These are phyloP conservation scores for Ganaspis sp. DNA, from an alignment of 1,140 invertebrate genomes.

Conservation along the genomic window DNA sequence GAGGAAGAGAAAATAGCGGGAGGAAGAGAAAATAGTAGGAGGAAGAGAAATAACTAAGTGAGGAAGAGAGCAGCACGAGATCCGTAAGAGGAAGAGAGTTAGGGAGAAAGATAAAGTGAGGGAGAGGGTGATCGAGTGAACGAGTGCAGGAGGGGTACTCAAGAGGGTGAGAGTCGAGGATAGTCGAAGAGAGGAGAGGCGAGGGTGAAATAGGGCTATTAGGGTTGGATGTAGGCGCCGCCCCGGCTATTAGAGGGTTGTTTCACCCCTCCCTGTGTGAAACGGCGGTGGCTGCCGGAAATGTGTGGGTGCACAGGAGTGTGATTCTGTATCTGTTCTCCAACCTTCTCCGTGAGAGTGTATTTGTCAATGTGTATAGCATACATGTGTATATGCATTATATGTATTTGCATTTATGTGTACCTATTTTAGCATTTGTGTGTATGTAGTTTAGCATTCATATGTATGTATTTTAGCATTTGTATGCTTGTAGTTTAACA, in stretches of 20 bases:
- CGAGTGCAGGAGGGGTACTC: conserved; percentile 36
- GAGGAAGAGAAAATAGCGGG: conserved; percentile 49
- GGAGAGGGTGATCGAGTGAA: conserved; percentile 42
- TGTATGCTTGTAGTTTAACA: no score
- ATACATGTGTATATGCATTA: no score
- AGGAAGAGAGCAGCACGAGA: conserved; percentile 76
- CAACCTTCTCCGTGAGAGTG: no score
- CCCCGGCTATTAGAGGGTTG: conserved; percentile 75
- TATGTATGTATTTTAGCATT: no score
- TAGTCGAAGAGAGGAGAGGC: conserved; percentile 56
- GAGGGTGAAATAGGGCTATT: conserved; percentile 73
- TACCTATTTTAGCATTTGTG: no score
- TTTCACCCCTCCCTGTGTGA: conserved; percentile 65
- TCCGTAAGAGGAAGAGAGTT: conserved; percentile 60
- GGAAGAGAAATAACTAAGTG: conserved; percentile 59
- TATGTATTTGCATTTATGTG: no score
- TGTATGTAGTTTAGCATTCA: no score
- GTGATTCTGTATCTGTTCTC: conserved; percentile 53
- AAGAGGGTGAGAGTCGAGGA: conserved; percentile 54
- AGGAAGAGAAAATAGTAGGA: conserved; percentile 34
- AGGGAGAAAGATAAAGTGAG: conserved; percentile 39
- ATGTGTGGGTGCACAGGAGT: conserved; percentile 49
- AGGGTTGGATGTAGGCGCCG: conserved; percentile 74
- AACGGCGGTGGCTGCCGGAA: conserved; percentile 57
- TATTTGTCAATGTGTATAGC: no score